These are phyloP conservation scores for Euplexia lucipara DNA, from an alignment of 2,888 invertebrate genomes.

Conservation along the genomic window DNA sequence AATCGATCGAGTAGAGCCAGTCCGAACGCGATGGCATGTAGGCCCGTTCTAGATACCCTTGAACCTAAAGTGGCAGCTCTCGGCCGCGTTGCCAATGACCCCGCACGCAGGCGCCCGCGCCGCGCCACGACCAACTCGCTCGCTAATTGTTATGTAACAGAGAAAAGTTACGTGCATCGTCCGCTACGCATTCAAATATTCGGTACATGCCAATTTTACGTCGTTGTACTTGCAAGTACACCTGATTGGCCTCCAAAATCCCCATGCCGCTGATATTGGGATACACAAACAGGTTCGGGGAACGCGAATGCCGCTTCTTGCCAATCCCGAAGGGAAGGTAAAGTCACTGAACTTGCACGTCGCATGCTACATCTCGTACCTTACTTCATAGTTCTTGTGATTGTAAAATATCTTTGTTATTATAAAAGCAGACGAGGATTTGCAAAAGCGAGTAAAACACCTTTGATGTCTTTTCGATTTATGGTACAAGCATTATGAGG, in stretches of 20 bases:
- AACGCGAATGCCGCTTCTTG: slow-evolving; percentile 87
- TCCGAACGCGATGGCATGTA: slow-evolving; percentile 78
- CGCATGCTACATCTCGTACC: slow-evolving; percentile 84
- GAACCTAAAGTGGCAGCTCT: slow-evolving; percentile 91
- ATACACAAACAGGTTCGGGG: slow-evolving; percentile 87
- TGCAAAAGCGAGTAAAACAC: slow-evolving; percentile 62
- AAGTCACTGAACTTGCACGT: slow-evolving; percentile 89
- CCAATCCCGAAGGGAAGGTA: slow-evolving; percentile 86
- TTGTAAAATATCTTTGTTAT: slow-evolving; percentile 84
- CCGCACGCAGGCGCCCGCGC: slow-evolving; percentile 90
- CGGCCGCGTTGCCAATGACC: slow-evolving; percentile 92
- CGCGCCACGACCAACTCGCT: slow-evolving; percentile 75
- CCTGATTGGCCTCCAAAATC: slow-evolving; percentile 77
- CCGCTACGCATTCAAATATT: slow-evolving; percentile 77
- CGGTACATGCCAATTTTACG: slow-evolving; percentile 76
- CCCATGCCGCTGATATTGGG: slow-evolving; percentile 79
- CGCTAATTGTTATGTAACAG: slow-evolving; percentile 90
- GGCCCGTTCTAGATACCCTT: slow-evolving; percentile 87
- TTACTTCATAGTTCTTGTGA: slow-evolving; percentile 87
- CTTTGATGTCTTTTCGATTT: slow-evolving; percentile 59
- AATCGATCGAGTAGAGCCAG: slow-evolving; percentile 36
- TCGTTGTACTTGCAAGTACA: slow-evolving; percentile 68
- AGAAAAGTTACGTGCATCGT: slow-evolving; percentile 79
- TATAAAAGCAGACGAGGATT: slow-evolving; percentile 66
- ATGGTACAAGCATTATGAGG: slow-evolving; percentile 34